phyloP scores from a whole-genome alignment of 1,140 invertebrate species.

The Eumaeus atala region DNA sequence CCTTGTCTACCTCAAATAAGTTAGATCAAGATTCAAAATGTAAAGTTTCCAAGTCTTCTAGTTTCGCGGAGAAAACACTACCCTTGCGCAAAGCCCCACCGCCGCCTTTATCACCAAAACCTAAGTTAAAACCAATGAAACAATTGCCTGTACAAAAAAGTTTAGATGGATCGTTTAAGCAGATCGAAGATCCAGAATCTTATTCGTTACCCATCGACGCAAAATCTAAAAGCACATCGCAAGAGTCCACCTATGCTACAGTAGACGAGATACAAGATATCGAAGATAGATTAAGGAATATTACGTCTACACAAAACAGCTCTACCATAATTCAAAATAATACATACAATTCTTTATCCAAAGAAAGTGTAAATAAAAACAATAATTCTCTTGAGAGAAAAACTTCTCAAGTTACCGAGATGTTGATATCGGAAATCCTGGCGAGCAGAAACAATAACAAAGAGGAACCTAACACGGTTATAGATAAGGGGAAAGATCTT shows the following conservation, averaged over 20 bases:
- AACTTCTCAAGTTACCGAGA: conserved; percentile 66
- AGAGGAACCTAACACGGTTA: conserved; percentile 57
- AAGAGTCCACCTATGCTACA: conserved; percentile 59
- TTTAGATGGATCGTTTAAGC: conserved; percentile 37
- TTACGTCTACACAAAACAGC: conserved; percentile 41
- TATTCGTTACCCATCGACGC: conserved; percentile 63
- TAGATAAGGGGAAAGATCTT: conserved; percentile 63
- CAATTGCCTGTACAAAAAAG: conserved; percentile 49
- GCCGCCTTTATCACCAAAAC: conserved; percentile 70
- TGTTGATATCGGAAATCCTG: conserved; percentile 72
- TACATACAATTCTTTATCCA: conserved; percentile 24
- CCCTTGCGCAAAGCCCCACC: conserved; percentile 71
- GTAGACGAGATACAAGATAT: conserved; percentile 57
- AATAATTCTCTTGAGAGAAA: conserved; percentile 58
- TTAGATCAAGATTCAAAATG: conserved; percentile 62
- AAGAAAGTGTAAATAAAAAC: conserved; percentile 47
- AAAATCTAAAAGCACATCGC: conserved; percentile 37
- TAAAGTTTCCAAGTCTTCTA: conserved; percentile 68
- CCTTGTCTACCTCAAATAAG: conserved; percentile 66
- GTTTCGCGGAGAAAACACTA: conserved; percentile 69
- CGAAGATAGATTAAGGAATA: conserved; percentile 55
- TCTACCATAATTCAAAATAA: conserved; percentile 29
- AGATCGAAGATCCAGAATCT: conserved; percentile 51
- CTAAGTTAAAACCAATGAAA: conserved; percentile 68
- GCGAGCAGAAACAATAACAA: conserved; percentile 68